A percentile compares a stretch with the other conserved stretches of the same genome.
Conservation (phyloP, 2,113 vertebrate species). For the Gracilinanus agilis region DNA sequence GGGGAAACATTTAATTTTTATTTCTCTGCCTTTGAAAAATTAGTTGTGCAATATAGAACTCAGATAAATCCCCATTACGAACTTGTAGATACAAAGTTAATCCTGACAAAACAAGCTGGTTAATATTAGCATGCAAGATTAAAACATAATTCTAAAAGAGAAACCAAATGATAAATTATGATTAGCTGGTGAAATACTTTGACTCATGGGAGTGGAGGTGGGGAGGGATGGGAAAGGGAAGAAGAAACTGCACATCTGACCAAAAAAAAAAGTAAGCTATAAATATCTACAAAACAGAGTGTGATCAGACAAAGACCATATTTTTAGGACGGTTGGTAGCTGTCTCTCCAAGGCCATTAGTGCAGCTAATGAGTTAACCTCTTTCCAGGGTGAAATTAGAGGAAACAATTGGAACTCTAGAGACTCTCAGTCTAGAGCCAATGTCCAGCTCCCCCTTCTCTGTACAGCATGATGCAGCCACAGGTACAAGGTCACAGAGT, state of each 20-base stretch:
- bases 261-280: background rate
- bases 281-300: slow-evolving; percentile 53
- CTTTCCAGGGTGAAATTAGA: slow-evolving; percentile 59
- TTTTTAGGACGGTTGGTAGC: slow-evolving; percentile 62
- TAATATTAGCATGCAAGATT: slow-evolving; percentile 71
- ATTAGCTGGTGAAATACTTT: slow-evolving; percentile 63
- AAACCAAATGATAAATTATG: slow-evolving; percentile 71
- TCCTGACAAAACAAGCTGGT: slow-evolving; percentile 76
- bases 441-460: slow-evolving; percentile 59
- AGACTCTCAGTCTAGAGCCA: slow-evolving; percentile 52
- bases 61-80: slow-evolving; percentile 37
- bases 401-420: slow-evolving; percentile 37
- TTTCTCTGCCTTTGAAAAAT: slow-evolving; percentile 32
- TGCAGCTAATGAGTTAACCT: slow-evolving; percentile 61
- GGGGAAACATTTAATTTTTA: slow-evolving; percentile 32
- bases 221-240: background rate
- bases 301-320: slow-evolving; percentile 49
- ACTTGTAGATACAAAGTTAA: slow-evolving; percentile 68
- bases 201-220: slow-evolving; percentile 22
- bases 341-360: slow-evolving; percentile 67
- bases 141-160: slow-evolving; percentile 74
- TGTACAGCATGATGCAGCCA: slow-evolving; percentile 41
- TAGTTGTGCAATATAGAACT: background rate
- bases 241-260: background rate
- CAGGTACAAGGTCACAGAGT: slow-evolving; percentile 59